Conservation (phyloP, 1,140 invertebrate genomes). For the Meloidogyne floridensis region DNA sequence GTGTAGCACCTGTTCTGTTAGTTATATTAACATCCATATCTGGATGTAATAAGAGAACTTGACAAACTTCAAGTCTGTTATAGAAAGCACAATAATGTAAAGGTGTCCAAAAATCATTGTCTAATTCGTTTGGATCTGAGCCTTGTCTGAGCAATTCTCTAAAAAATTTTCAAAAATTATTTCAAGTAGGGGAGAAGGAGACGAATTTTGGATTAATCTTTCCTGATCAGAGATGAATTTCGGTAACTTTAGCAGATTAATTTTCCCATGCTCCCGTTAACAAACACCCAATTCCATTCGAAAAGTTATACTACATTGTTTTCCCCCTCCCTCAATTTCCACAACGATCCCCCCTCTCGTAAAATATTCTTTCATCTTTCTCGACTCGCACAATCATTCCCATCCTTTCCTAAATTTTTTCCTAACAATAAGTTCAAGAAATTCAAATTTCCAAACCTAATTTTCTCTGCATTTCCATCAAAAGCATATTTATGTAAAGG, state of each 20-base stretch:
- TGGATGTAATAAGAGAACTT: constrained; percentile 50
- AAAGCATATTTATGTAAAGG: constrained; percentile 60
- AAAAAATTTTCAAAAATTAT: neutral
- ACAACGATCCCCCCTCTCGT: neutral
- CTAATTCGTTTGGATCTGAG: constrained; percentile 52
- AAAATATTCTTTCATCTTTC: no score
- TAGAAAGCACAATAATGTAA: constrained; percentile 62
- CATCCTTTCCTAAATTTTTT: no score
- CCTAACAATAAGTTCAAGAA: no score
- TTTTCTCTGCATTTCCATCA: constrained; percentile 47
- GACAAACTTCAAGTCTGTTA: constrained; percentile 47
- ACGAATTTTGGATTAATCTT: no score
- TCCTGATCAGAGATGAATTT: no score
- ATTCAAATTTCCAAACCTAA: constrained; percentile 36
- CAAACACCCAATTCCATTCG: no score
- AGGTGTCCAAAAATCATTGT: constrained; percentile 59
- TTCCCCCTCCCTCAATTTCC: no score
- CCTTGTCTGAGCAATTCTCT: constrained; percentile 54
- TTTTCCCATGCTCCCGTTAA: no score
- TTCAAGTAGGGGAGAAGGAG: neutral
- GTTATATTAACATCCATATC: constrained; percentile 51
- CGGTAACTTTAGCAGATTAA: no score
- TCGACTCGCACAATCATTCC: no score
- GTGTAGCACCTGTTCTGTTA: constrained; percentile 58
- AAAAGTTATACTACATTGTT: no score